phyloP scores from a whole-genome alignment of 1,140 invertebrate genomes.

The Grapholita molesta region DNA sequence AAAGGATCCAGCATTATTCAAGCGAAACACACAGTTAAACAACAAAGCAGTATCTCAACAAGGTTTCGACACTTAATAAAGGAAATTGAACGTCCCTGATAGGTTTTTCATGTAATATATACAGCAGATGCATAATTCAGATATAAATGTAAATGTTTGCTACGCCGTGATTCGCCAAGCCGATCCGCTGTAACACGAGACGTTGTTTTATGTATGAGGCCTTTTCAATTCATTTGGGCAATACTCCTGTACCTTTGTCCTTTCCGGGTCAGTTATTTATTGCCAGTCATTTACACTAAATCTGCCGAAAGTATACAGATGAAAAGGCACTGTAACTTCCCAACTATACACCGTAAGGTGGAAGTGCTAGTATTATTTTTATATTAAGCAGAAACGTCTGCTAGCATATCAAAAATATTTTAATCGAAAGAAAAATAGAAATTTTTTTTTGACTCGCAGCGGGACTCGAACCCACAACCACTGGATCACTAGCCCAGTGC shows the following conservation, averaged over 20 bases:
- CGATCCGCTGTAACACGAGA: slow-evolving; percentile 21
- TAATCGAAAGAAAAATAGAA: too few relatives aligned
- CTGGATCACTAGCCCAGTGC: too few relatives aligned
- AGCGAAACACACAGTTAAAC: not conserved
- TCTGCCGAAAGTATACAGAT: slow-evolving; percentile 31
- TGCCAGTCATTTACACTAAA: slow-evolving; percentile 62
- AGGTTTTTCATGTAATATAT: slow-evolving; percentile 16
- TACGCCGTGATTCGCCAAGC: slow-evolving; percentile 7
- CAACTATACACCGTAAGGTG: not conserved
- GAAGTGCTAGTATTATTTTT: too few relatives aligned
- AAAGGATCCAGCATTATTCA: not conserved
- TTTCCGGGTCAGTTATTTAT: slow-evolving; percentile 73
- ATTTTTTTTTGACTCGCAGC: too few relatives aligned
- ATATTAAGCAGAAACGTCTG: too few relatives aligned
- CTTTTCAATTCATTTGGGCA: slow-evolving; percentile 73
- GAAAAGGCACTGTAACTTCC: not conserved
- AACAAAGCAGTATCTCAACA: not conserved
- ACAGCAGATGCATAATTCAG: slow-evolving; percentile 12
- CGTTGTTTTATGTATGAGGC: slow-evolving; percentile 71
- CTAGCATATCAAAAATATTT: too few relatives aligned
- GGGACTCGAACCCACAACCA: too few relatives aligned
- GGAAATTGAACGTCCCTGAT: slow-evolving; percentile 9
- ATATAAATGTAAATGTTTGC: slow-evolving; percentile 15
- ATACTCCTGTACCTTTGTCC: slow-evolving; percentile 68
- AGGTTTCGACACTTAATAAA: slow-evolving; percentile 7